These are phyloP conservation scores for Callipepla californica DNA, from an alignment of 2,113 vertebrate genomes.

Conservation along the genomic window DNA sequence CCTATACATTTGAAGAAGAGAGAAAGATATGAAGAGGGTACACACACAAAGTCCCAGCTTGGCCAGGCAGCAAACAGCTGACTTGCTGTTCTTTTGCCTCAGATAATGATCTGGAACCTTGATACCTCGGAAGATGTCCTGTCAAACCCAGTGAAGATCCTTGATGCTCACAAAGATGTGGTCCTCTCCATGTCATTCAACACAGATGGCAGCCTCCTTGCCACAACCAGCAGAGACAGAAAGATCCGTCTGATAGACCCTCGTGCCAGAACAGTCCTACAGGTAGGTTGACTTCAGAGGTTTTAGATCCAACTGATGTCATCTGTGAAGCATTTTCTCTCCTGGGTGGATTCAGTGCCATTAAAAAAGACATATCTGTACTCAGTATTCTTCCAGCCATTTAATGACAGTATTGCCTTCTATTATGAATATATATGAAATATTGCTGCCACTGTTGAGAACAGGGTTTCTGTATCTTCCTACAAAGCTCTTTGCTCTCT, in stretches of 20 bases:
- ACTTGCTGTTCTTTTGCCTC: not conserved
- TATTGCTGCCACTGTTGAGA: not conserved
- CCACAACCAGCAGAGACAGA: slow-evolving; percentile 90
- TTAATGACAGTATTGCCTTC: not conserved
- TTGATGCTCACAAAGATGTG: slow-evolving; percentile 86
- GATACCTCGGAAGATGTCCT: slow-evolving; percentile 81
- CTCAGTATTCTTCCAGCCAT: not conserved
- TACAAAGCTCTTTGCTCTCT: not conserved
- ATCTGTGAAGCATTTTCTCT: not conserved
- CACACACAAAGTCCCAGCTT: not conserved
- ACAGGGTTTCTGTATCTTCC: not conserved
- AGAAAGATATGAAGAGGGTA: not conserved
- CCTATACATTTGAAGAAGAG: not conserved
- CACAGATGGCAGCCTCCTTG: slow-evolving; percentile 88
- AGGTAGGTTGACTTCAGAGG: slow-evolving; percentile 70
- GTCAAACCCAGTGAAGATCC: slow-evolving; percentile 82
- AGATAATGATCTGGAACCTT: slow-evolving; percentile 96
- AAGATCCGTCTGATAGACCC: slow-evolving; percentile 88
- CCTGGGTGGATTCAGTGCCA: not conserved
- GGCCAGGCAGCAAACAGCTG: not conserved
- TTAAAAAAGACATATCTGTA: not conserved
- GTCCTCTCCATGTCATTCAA: slow-evolving; percentile 95
- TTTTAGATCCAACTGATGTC: not conserved
- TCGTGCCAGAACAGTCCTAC: slow-evolving; percentile 80
- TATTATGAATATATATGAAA: not conserved